phyloP scores from a whole-genome alignment of 1,140 invertebrate genomes.

The Heterodera schachtii region DNA sequence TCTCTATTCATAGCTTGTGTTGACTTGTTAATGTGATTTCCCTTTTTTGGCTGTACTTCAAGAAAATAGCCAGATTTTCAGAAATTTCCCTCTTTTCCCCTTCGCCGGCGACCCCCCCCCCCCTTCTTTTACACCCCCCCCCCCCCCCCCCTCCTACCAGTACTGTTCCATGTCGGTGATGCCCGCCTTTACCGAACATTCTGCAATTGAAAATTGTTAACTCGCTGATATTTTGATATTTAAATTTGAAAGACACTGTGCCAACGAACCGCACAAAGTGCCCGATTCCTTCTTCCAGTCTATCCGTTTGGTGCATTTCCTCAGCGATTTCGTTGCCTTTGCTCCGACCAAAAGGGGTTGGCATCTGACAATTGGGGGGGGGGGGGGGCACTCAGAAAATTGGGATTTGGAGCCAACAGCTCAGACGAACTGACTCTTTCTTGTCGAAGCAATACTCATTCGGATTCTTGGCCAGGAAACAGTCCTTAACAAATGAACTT shows the following conservation, averaged over 20 bases:
- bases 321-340: constrained; percentile 53
- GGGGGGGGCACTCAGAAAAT: neutral
- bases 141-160: constrained; percentile 1
- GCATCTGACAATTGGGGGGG: constrained; percentile 37
- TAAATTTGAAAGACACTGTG: neutral
- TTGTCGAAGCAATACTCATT: constrained; percentile 56
- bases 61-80: no score
- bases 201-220: neutral
- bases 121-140: no score
- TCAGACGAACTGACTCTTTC: constrained; percentile 41
- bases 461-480: constrained; percentile 53
- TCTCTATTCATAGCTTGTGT: no score
- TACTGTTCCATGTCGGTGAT: constrained; percentile 31
- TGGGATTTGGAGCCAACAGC: no score
- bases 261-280: constrained; percentile 44
- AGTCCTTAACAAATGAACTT: constrained; percentile 36
- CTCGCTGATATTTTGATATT: neutral
- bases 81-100: no score
- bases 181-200: constrained; percentile 57
- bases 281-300: constrained; percentile 61
- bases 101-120: no score
- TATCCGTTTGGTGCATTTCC: constrained; percentile 50
- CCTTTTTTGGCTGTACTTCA: no score
- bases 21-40: no score
- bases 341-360: constrained; percentile 54